Evolutionary conservation across 1,140 invertebrate genomes (phyloP).

Genomic region (Zaprionus taronus): DNA sequence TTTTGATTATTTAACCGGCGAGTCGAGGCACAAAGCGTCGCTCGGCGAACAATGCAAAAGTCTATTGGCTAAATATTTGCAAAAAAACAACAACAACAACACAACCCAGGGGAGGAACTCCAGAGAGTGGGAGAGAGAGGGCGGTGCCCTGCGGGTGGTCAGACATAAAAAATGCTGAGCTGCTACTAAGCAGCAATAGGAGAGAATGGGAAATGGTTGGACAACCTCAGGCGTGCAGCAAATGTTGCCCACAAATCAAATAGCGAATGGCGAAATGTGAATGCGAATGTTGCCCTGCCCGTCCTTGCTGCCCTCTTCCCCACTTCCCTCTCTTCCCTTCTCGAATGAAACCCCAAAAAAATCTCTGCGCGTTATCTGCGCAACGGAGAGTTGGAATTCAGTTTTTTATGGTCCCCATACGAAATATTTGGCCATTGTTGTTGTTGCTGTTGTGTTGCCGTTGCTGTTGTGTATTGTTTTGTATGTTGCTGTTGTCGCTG

Average conservation of each 20-base stretch:
- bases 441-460: constrained; percentile 21
- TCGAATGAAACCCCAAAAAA: constrained; percentile 20
- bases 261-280: constrained; percentile 20
- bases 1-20: constrained; percentile 47
- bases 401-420: constrained; percentile 71
- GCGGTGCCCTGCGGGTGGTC: constrained; percentile 34
- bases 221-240: constrained; percentile 44
- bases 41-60: constrained; percentile 67
- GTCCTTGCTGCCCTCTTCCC: no score
- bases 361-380: constrained; percentile 54
- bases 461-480: constrained; percentile 42
- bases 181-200: neutral
- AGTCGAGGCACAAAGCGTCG: constrained; percentile 63
- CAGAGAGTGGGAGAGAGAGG: neutral
- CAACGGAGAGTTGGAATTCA: constrained; percentile 31
- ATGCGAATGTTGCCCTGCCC: constrained; percentile 11
- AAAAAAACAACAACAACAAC: constrained; percentile 29
- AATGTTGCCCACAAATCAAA: constrained; percentile 62
- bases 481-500: constrained; percentile 19
- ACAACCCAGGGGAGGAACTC: constrained; percentile 11
- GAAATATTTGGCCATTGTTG: constrained; percentile 49
- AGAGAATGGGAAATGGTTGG: neutral
- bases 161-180: constrained; percentile 40
- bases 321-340: neutral
- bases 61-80: constrained; percentile 78